Base-by-base conservation (phyloP, 1,140 invertebrate genomes). In the Sycophila sp. region DNA sequence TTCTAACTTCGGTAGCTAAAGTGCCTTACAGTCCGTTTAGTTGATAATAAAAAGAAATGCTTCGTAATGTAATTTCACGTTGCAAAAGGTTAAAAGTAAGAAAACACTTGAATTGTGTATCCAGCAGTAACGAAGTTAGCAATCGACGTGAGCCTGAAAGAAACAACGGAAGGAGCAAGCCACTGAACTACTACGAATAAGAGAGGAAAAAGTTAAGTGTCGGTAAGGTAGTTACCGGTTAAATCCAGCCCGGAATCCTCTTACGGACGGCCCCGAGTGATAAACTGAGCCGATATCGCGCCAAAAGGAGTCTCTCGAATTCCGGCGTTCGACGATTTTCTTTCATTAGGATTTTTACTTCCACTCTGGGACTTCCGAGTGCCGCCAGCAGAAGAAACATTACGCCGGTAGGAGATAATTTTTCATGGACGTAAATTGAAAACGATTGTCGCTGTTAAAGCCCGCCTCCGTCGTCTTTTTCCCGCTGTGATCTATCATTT, bases 271-370 rank as follows among this genome's bases (percentile, higher is more conserved):
- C 6, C 38, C 34, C 19, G 6, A 11, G 24, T 58, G 55, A 58
- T 58, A 58, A 58, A 58, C 55, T 40, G n/a, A 58, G 36, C 34
- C n/a, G 17, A 58, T 58, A 40, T 38, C 55, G 55, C 49, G 24
- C 0, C 6, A 10, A 38, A 15, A 22, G 26, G 30, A 30, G 26
- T 38, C 24, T 32, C 55, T 24, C 34, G 55, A 58, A 38, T 58
- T 38, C 55, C 32, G 10, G 26, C 3, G 40, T 42, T 42, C 40
- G 15, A n/a, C 55, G 40, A 30, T 60, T 45, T 30, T 60, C 58
- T 60, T 42, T 60, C 58, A 60, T 60, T 60, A 60, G 40, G 24
- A 59, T 40, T 59, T 60, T 60, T 60, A 10, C 22, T 58, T 24
- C 49, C 2, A 6, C 22, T 56, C 30, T 28, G n/a, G n/a, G 2